Percentiles rank a stretch among this genome's conserved stretches.
These are phyloP conservation scores for Desmodus rotundus DNA, from an alignment of 2,113 vertebrate genomes.

Conservation along the genomic window DNA sequence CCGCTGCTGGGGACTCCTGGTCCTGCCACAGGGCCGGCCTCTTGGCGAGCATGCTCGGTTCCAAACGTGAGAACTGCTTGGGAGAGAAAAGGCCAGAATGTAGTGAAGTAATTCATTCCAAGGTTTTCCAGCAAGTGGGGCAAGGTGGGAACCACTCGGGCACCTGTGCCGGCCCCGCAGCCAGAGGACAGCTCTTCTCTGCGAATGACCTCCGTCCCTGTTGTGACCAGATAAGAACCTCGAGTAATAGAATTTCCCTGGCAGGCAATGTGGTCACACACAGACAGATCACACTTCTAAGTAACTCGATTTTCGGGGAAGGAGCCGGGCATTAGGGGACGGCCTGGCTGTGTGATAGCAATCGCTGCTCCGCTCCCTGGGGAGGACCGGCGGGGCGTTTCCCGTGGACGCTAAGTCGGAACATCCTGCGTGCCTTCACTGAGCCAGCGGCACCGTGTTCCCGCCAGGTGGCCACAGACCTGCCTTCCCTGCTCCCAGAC, in stretches of 20 bases:
- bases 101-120: background rate
- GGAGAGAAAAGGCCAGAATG: background rate
- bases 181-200: background rate
- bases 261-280: background rate
- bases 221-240: background rate
- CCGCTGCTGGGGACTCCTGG: rapidly evolving
- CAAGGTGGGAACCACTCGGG: too few species aligned
- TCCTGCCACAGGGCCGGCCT: rapidly evolving
- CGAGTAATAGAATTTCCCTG: rapidly evolving
- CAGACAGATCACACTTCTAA: background rate
- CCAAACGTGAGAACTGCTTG: rapidly evolving
- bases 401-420: rapidly evolving
- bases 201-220: background rate
- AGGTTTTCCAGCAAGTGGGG: background rate
- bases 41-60: rapidly evolving
- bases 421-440: too few species aligned
- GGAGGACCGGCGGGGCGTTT: too few species aligned
- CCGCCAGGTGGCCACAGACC: rapidly evolving
- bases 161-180: background rate
- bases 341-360: background rate
- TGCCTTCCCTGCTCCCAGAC: background rate
- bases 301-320: background rate
- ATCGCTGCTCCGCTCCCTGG: background rate
- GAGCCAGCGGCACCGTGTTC: too few species aligned
- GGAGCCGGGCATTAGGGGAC: background rate